Evolutionary conservation across 2,113 vertebrate genomes (phyloP).

Genomic region (Hippocampus comes): DNA sequence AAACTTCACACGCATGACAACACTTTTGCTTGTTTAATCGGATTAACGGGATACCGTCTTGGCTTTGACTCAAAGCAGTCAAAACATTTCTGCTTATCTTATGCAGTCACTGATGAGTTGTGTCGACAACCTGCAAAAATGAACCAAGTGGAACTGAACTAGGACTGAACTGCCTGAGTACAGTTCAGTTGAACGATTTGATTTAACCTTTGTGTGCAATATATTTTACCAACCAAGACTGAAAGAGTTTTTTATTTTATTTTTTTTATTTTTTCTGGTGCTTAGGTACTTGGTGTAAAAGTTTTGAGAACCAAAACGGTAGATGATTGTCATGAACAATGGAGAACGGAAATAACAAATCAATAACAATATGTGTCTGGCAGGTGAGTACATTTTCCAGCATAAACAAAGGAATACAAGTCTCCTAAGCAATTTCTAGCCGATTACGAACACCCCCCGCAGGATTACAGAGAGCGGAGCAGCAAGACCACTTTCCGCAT

Average conservation of each 20-base stretch:
- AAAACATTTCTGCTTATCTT: neutral
- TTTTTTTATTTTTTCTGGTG: neutral
- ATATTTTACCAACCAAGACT: too few relatives aligned
- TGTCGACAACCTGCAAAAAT: neutral
- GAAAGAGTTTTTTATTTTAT: too few relatives aligned
- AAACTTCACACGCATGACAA: neutral
- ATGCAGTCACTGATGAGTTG: neutral
- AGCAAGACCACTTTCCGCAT: slow-evolving; percentile 10
- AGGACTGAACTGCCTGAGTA: too few relatives aligned
- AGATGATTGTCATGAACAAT: neutral
- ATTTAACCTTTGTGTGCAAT: too few relatives aligned
- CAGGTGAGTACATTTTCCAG: neutral
- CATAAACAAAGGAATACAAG: neutral
- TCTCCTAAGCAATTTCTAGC: neutral
- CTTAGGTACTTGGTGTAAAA: neutral
- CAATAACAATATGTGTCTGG: neutral
- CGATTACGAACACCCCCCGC: neutral
- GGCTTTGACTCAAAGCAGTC: neutral
- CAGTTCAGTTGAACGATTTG: too few relatives aligned
- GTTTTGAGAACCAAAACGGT: too few relatives aligned
- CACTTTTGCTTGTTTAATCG: neutral
- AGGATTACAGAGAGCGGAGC: neutral
- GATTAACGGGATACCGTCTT: neutral
- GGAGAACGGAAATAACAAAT: neutral
- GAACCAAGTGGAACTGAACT: neutral